phyloP scores from a whole-genome alignment of 2,888 invertebrate species.

The Thelaira solivaga region DNA sequence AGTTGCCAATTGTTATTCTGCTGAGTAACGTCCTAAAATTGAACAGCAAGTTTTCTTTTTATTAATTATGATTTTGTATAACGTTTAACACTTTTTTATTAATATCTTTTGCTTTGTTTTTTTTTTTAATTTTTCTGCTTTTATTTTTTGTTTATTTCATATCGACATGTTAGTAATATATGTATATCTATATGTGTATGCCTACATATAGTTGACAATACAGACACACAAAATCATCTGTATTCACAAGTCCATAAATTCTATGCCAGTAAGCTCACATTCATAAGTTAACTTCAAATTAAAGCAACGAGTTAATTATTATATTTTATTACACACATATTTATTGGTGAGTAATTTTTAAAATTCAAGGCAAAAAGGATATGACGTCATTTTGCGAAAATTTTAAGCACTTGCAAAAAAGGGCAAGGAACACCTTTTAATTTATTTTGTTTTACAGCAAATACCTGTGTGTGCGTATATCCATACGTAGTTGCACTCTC shows the following conservation, averaged over 20 bases:
- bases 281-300: constrained; percentile 12
- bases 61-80: background rate
- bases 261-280: background rate
- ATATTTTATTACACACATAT: background rate
- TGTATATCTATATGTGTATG: background rate
- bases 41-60: background rate
- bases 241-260: background rate
- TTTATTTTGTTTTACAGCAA: background rate
- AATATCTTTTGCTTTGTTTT: constrained; percentile 4
- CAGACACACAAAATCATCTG: constrained; percentile 58
- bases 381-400: constrained; percentile 70
- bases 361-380: constrained; percentile 64
- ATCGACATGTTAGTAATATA: too few relatives aligned
- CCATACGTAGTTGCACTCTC: background rate
- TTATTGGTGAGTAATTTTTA: constrained; percentile 54
- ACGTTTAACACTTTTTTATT: background rate
- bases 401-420: constrained; percentile 39
- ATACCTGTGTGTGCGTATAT: background rate
- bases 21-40: background rate
- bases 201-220: constrained; percentile 67
- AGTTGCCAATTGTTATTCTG: constrained; percentile 30
- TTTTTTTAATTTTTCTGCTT: background rate
- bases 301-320: background rate
- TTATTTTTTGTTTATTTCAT: background rate
- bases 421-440: constrained; percentile 34